Evolutionary conservation across 1,140 invertebrate species (phyloP).

Genomic region (Aphaenogaster ashmeadi): DNA sequence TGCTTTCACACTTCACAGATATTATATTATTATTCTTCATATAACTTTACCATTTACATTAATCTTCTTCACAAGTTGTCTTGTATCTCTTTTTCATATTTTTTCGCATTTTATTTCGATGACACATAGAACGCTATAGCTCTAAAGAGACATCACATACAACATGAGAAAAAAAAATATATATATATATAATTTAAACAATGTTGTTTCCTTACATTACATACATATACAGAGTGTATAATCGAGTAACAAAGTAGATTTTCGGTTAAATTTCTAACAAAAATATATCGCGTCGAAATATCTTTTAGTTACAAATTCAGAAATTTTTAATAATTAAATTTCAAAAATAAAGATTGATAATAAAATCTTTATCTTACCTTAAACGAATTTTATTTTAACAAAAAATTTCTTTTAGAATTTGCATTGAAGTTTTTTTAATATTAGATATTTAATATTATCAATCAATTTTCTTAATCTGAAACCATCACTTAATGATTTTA

Average conservation of each 20-base stretch:
- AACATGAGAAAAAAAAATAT: not conserved
- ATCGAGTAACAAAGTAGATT: not conserved
- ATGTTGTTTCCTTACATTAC: constrained; percentile 19
- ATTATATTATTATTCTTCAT: constrained; percentile 7
- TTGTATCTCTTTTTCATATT: not conserved
- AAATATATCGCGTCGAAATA: not conserved
- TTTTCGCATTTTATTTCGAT: not conserved
- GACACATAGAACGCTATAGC: not conserved
- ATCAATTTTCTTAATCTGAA: not conserved
- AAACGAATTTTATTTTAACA: not conserved
- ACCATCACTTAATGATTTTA: not conserved
- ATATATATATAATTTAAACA: not conserved
- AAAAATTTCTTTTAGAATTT: not conserved
- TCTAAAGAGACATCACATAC: constrained; percentile 1
- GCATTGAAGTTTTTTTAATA: not conserved
- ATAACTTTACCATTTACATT: not conserved
- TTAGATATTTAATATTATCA: not conserved
- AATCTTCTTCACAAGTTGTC: not conserved
- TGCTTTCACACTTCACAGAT: not conserved
- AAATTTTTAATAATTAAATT: not conserved
- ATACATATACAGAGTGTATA: constrained; percentile 9
- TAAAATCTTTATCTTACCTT: not conserved
- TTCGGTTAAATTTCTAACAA: not conserved
- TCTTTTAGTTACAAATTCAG: not conserved
- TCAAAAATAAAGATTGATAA: not conserved